phyloP scores from a whole-genome alignment of 2,797 vertebrate species.

The Amblyopsis hoosieri region DNA sequence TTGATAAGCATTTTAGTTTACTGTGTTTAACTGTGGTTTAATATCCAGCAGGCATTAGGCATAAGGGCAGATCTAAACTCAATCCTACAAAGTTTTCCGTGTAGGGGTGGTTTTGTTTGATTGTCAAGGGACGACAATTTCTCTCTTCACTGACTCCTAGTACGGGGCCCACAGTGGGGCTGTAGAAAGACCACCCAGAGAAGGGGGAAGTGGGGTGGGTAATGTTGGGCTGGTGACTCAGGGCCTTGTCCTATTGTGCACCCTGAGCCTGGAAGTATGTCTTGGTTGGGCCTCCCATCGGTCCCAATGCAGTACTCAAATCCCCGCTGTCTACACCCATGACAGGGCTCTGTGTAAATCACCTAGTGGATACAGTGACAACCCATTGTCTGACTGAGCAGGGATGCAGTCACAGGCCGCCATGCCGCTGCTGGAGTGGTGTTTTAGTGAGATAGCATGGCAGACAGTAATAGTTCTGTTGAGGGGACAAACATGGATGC shows the following conservation, averaged over 20 bases:
- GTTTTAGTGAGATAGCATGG: neutral
- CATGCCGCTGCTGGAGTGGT: no score
- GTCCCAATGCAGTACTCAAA: neutral
- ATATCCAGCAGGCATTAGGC: neutral
- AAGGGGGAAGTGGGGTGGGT: slow-evolving; percentile 22
- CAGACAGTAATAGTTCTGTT: neutral
- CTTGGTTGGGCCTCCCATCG: neutral
- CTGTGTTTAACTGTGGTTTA: neutral
- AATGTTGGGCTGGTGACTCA: slow-evolving; percentile 7
- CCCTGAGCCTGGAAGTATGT: neutral
- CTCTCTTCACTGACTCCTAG: slow-evolving; percentile 52
- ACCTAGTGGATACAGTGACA: slow-evolving; percentile 5
- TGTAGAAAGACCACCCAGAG: slow-evolving; percentile 58
- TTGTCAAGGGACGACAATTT: slow-evolving; percentile 55
- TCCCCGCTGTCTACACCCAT: neutral
- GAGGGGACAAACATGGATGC: neutral
- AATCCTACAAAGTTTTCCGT: slow-evolving; percentile 16
- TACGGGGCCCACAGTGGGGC: slow-evolving; percentile 42
- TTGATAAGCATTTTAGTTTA: neutral
- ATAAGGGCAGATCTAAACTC: slow-evolving; percentile 17
- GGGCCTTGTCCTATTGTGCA: slow-evolving; percentile 26
- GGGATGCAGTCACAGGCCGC: no score
- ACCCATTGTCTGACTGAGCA: neutral
- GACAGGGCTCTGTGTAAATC: slow-evolving; percentile 1
- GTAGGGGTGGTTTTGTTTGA: slow-evolving; percentile 47